A percentile compares a stretch with the other conserved stretches of the same genome.
Conservation (phyloP, 2,113 vertebrate species). For the Osmerus eperlanus region DNA sequence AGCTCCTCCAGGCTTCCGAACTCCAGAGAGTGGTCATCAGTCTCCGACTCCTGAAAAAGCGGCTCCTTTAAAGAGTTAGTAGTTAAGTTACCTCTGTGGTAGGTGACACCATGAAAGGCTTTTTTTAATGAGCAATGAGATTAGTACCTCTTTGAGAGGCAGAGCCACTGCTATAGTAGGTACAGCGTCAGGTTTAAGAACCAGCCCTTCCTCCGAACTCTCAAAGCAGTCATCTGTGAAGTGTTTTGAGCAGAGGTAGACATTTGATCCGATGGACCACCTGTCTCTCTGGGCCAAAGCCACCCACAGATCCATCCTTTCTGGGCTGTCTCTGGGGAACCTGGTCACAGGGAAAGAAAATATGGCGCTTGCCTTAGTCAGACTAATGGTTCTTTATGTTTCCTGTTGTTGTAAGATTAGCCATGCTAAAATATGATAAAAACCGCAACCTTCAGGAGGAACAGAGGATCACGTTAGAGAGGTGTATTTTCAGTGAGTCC, state of each 20-base stretch:
- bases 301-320: conserved; percentile 39
- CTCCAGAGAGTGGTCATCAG: conserved; percentile 11
- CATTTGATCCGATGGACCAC: conserved; percentile 35
- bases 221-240: conserved; percentile 43
- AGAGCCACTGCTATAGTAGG: conserved; percentile 26
- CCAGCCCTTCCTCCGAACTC: conserved; percentile 7
- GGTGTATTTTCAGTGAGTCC: not conserved
- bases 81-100: not conserved
- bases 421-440: too few relatives aligned
- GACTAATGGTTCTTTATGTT: too few relatives aligned
- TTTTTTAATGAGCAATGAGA: not conserved
- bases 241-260: conserved; percentile 53
- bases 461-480: not conserved
- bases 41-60: not conserved
- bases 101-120: not conserved
- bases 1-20: not conserved
- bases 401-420: too few relatives aligned
- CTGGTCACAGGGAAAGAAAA: conserved; percentile 11
- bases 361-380: too few relatives aligned
- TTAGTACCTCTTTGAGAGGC: conserved; percentile 33
- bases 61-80: too few relatives aligned
- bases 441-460: not conserved
- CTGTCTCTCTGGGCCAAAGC: conserved; percentile 46
- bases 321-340: conserved; percentile 31
- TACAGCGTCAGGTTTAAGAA: conserved; percentile 30